Conservation (phyloP, 2,113 vertebrate genomes). For the Sebastes schlegelii region DNA sequence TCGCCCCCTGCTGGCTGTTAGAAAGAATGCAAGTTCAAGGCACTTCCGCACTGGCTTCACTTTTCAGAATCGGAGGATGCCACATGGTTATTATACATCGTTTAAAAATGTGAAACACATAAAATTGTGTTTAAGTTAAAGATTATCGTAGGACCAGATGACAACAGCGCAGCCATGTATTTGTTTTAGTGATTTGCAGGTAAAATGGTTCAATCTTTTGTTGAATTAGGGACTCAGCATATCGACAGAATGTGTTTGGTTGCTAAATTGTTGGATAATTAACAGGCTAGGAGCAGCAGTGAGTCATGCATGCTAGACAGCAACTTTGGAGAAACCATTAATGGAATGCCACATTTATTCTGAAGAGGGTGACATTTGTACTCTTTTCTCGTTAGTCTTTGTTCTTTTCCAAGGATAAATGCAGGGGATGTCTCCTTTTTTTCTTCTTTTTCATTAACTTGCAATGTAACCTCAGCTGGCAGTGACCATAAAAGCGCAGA, state of each 20-base stretch:
- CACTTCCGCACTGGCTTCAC: no score
- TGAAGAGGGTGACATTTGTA: background rate
- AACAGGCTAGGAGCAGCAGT: background rate
- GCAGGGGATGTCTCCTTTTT: no score
- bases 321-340: background rate
- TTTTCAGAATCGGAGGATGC: no score
- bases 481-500: background rate
- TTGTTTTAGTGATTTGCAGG: background rate
- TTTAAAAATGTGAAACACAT: background rate
- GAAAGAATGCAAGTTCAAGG: no score
- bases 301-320: background rate
- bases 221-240: background rate
- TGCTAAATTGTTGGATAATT: background rate
- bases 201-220: background rate
- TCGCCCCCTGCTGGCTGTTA: no score
- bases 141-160: background rate
- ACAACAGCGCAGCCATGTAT: background rate
- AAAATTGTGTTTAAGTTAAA: no score
- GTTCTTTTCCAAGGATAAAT: background rate
- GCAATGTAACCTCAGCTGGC: background rate
- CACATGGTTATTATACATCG: background rate
- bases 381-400: background rate
- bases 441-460: background rate
- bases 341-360: background rate
- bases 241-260: background rate